These are phyloP conservation scores for Tridacna gigas DNA, from an alignment of 2,888 invertebrate genomes.

Conservation along the genomic window DNA sequence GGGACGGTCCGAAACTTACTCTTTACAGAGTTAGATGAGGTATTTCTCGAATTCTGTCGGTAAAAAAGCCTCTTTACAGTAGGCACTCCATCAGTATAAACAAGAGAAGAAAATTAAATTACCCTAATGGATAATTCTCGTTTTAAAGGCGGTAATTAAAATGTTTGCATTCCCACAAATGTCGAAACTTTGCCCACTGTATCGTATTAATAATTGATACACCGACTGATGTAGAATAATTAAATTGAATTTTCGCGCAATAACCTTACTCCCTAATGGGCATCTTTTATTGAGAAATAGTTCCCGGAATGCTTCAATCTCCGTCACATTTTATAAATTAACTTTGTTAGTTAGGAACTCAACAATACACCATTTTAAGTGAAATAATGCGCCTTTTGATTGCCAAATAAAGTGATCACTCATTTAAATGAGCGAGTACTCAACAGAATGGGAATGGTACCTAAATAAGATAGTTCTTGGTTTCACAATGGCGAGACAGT, in stretches of 20 bases:
- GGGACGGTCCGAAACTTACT: too few relatives aligned
- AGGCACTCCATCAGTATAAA: neutral
- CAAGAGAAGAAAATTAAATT: conserved; percentile 23
- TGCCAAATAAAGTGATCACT: conserved; percentile 53
- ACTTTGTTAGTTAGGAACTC: conserved; percentile 55
- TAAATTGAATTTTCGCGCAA: conserved; percentile 56
- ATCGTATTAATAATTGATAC: conserved; percentile 62
- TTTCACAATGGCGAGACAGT: neutral
- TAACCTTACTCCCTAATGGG: conserved; percentile 60
- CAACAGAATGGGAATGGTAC: conserved; percentile 26
- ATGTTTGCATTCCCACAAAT: conserved; percentile 36
- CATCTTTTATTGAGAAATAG: conserved; percentile 60
- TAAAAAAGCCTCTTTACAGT: too few relatives aligned
- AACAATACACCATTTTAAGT: conserved; percentile 42
- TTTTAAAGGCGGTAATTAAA: conserved; percentile 47
- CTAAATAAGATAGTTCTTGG: conserved; percentile 13
- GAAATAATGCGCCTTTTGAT: conserved; percentile 29
- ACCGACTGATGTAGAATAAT: conserved; percentile 52
- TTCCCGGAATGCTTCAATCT: conserved; percentile 54
- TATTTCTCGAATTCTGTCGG: too few relatives aligned
- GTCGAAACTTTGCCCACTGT: conserved; percentile 13
- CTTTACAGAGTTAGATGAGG: too few relatives aligned
- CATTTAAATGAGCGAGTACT: conserved; percentile 37
- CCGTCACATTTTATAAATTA: conserved; percentile 64
- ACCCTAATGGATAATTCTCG: conserved; percentile 34